Evolutionary conservation across 2,113 vertebrate genomes (phyloP), one percentile per base, ranked within the genome.

Genomic region (Phrynocephalus versicolor): DNA sequence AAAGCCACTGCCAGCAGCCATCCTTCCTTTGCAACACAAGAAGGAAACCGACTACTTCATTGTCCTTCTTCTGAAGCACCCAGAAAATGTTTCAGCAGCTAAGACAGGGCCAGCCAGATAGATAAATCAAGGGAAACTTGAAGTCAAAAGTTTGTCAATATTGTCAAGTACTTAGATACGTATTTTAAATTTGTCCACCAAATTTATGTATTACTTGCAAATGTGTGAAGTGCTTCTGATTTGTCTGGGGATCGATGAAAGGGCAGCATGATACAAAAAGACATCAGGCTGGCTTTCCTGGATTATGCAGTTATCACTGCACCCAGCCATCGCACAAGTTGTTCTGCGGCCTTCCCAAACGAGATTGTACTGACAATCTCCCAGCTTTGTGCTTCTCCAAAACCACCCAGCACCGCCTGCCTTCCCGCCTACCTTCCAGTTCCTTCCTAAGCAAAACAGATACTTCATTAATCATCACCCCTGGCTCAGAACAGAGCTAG

Each of bases 321-420:
- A n/a, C n/a, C n/a, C n/a, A n/a, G n/a, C n/a, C n/a, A n/a, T n/a
- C n/a, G n/a, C n/a, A n/a, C n/a, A n/a, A 45, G 35, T 12, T 23
- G 23, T 18, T 86, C 0, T 2, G 39, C 27, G 3, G 0, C 81
- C 19, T 55, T 16, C 55, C 67, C 58, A 64, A 67, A 12, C 27
- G 30, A 69, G 69, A 77, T 35, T 15, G 0, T 75, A 1, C 0
- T 41, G 0, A 0, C 30, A 64, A 6, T 62, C 57, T 72, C 41
- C 41, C 69, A 69, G 82, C 37, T 72, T 15, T 2, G 3, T 14
- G 2, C 1, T 3, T 0, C 4, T 6, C 33, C 58, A 67, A 55
- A n/a, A 25, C 79, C 76, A 0, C 0, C 69, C 57, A 76, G 0
- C 64, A 2, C 37, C 81, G 76, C 10, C 73, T 83, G 76, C 10